phyloP scores from a whole-genome alignment of 2,888 invertebrate species.

The Eristalis tenax region DNA sequence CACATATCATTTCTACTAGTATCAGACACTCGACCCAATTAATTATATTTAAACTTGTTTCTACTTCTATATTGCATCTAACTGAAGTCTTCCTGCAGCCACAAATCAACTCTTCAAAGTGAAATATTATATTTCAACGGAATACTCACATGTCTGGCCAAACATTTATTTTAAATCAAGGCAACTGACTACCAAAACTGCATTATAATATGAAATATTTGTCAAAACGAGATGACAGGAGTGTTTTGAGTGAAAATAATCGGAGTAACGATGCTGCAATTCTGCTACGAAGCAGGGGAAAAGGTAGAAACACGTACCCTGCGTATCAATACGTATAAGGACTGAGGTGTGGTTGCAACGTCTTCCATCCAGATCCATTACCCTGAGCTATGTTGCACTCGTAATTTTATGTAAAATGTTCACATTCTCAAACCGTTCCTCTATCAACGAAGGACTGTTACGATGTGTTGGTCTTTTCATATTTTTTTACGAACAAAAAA shows the following conservation, averaged over 20 bases:
- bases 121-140: neutral
- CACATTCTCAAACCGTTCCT: constrained; percentile 9
- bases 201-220: constrained; percentile 13
- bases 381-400: constrained; percentile 6
- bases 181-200: constrained; percentile 13
- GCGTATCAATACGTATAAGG: neutral
- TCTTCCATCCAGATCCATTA: neutral
- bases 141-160: neutral
- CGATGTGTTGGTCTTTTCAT: neutral
- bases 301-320: constrained; percentile 15
- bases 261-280: neutral
- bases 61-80: neutral
- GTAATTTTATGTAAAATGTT: constrained; percentile 37
- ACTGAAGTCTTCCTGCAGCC: neutral
- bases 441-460: constrained; percentile 7
- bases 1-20: no score
- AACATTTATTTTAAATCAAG: constrained; percentile 19
- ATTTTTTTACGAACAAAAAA: neutral
- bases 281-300: neutral
- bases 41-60: neutral
- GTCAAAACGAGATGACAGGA: constrained; percentile 21
- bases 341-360: neutral
- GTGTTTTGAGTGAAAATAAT: constrained; percentile 29
- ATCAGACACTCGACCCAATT: no score
- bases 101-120: constrained; percentile 7